These are phyloP conservation scores for Lucinisca nassula DNA, from an alignment of 2,888 invertebrate species.

Conservation along the genomic window DNA sequence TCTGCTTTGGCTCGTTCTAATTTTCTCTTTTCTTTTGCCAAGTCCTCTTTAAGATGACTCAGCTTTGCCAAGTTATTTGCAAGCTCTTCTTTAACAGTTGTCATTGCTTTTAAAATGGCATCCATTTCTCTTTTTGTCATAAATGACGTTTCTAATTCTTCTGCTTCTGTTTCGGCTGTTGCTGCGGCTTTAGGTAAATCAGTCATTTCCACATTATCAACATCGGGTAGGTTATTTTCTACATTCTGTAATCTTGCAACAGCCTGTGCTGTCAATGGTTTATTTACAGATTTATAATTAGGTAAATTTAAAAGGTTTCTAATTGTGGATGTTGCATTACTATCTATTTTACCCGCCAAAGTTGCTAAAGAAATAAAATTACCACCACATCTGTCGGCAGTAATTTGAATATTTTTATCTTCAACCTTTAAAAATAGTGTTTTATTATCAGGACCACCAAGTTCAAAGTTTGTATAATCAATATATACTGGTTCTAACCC, in stretches of 20 bases:
- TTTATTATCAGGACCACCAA: no score
- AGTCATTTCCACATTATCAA: conserved; percentile 30
- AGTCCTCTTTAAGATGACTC: no score
- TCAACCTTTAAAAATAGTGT: no score
- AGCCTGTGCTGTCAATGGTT: conserved; percentile 12
- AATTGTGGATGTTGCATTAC: no score
- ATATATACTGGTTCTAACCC: no score
- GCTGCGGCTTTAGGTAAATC: conserved; percentile 31
- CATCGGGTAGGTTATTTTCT: conserved; percentile 33
- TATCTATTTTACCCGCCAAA: no score
- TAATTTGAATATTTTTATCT: no score
- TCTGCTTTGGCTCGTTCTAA: neutral
- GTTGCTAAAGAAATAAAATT: no score
- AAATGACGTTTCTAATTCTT: conserved; percentile 35
- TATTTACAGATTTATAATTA: conserved; percentile 9
- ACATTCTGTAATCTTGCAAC: conserved; percentile 27
- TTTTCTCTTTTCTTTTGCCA: no score
- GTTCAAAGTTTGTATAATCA: no score
- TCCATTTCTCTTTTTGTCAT: neutral
- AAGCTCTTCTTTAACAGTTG: neutral
- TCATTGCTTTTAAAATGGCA: neutral
- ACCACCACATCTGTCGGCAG: no score
- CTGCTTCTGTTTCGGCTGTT: no score
- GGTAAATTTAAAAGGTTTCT: conserved; percentile 20
- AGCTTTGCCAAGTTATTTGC: neutral